Percentiles rank a stretch among this genome's conserved stretches.
Evolutionary conservation across 1,140 invertebrate species (phyloP).

Genomic region (Philotrypesis tridentata): DNA sequence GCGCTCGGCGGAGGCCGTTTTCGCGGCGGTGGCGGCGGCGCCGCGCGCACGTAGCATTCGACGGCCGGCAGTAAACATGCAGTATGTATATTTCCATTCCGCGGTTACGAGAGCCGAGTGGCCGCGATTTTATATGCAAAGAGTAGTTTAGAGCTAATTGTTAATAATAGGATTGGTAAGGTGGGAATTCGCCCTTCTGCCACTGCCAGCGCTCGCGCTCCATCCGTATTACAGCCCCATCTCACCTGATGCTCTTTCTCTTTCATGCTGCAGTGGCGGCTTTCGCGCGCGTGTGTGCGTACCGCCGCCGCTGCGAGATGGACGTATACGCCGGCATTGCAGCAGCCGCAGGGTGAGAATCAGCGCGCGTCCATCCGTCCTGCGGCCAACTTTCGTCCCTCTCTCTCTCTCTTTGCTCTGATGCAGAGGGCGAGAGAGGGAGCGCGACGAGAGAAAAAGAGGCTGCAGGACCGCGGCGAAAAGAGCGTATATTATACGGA

Average conservation of each 20-base stretch:
- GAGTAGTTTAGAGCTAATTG: constrained; percentile 74
- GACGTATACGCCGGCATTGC: not conserved
- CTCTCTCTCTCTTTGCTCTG: constrained; percentile 38
- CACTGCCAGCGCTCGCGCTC: constrained; percentile 27
- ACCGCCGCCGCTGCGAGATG: not conserved
- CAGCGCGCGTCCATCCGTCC: not conserved
- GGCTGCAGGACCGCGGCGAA: not conserved
- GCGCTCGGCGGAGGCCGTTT: constrained; percentile 55
- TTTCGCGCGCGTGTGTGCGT: constrained; percentile 36
- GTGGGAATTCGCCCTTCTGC: constrained; percentile 69
- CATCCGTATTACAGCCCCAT: constrained; percentile 21
- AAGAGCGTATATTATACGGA: constrained; percentile 51
- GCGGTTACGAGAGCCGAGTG: constrained; percentile 69
- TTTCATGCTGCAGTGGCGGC: constrained; percentile 63
- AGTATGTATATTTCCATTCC: constrained; percentile 75
- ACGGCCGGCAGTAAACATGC: constrained; percentile 65
- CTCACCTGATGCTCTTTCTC: not conserved
- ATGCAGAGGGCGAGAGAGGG: no score
- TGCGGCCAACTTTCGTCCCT: constrained; percentile 35
- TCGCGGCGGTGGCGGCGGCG: constrained; percentile 51
- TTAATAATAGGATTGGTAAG: constrained; percentile 75
- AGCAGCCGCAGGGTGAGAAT: not conserved
- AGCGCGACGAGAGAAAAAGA: no score
- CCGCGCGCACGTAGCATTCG: no score
- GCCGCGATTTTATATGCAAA: constrained; percentile 72